phyloP scores from a whole-genome alignment of 2,797 vertebrate species.

The Darevskia nairensis region DNA sequence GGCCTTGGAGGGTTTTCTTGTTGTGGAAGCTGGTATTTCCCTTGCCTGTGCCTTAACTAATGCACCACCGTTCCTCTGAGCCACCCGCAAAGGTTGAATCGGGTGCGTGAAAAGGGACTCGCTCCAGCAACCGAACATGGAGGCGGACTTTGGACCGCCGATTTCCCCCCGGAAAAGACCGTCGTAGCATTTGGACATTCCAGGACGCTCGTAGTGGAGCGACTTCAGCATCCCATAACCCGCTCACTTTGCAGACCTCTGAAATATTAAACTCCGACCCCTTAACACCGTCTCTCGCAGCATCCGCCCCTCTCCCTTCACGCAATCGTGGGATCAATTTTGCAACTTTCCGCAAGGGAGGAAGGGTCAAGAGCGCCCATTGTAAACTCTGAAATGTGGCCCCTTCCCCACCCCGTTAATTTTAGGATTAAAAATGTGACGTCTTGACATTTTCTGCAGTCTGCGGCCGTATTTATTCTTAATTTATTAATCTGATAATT shows the following conservation, averaged over 20 bases:
- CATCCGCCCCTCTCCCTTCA: not conserved
- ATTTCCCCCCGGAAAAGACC: not conserved
- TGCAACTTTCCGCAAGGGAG: not conserved
- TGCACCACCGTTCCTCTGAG: not conserved
- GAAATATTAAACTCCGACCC: fast-evolving
- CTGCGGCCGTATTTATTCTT: too few species aligned
- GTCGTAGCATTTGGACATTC: not conserved
- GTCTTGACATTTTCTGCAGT: not conserved
- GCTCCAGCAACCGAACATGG: too few species aligned
- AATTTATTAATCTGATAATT: not conserved
- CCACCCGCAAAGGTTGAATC: too few species aligned
- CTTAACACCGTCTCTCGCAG: too few species aligned
- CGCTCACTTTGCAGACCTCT: not conserved
- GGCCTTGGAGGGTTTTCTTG: too few species aligned
- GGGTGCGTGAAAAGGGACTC: not conserved
- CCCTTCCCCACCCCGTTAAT: too few species aligned
- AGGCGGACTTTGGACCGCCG: not conserved
- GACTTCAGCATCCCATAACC: too few species aligned
- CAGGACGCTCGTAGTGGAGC: too few species aligned
- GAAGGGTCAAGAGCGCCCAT: too few species aligned
- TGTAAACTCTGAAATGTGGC: too few species aligned
- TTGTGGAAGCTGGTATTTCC: not conserved
- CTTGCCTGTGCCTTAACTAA: not conserved
- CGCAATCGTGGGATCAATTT: not conserved
- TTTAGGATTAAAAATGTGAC: too few species aligned